Evolutionary conservation across 2,888 invertebrate species (phyloP).

Genomic region (Nephrotoma guestfalica): DNA sequence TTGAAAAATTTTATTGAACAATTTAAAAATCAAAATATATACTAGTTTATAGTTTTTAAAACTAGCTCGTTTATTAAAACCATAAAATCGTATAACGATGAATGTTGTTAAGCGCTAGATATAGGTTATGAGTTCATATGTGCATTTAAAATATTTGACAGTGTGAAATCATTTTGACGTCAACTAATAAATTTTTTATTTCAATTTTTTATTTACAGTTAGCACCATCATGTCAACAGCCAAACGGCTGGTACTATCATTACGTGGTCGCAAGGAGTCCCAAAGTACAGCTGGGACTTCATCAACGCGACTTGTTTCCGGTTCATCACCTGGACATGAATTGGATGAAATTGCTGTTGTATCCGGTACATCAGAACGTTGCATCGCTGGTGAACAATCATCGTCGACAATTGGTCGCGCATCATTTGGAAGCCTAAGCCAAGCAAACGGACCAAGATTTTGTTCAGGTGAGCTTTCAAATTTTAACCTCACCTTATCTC

Average conservation of each 20-base stretch:
- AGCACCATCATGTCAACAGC: slow-evolving; percentile 42
- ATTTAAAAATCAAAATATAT: too few relatives aligned
- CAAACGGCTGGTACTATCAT: slow-evolving; percentile 45
- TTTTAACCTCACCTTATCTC: background rate
- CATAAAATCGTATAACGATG: too few relatives aligned
- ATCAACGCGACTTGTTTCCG: slow-evolving; percentile 36
- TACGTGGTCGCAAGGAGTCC: slow-evolving; percentile 44
- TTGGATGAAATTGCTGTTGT: slow-evolving; percentile 54
- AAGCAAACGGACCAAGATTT: slow-evolving; percentile 43
- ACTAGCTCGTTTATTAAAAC: too few relatives aligned
- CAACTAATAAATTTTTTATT: background rate
- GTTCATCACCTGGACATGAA: slow-evolving; percentile 36
- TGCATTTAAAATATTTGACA: too few relatives aligned
- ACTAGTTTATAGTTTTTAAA: too few relatives aligned
- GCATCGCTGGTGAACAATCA: background rate
- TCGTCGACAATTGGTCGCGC: slow-evolving; percentile 21
- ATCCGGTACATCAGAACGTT: slow-evolving; percentile 33
- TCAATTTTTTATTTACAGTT: slow-evolving; percentile 20
- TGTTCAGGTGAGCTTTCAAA: slow-evolving; percentile 36
- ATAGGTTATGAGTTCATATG: too few relatives aligned
- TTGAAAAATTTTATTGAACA: too few relatives aligned
- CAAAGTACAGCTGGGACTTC: slow-evolving; percentile 35
- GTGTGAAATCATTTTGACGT: too few relatives aligned
- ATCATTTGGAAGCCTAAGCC: slow-evolving; percentile 14
- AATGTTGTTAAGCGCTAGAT: too few relatives aligned